Conservation (phyloP, 2,888 invertebrate genomes). For the Drosophila mimetica region DNA sequence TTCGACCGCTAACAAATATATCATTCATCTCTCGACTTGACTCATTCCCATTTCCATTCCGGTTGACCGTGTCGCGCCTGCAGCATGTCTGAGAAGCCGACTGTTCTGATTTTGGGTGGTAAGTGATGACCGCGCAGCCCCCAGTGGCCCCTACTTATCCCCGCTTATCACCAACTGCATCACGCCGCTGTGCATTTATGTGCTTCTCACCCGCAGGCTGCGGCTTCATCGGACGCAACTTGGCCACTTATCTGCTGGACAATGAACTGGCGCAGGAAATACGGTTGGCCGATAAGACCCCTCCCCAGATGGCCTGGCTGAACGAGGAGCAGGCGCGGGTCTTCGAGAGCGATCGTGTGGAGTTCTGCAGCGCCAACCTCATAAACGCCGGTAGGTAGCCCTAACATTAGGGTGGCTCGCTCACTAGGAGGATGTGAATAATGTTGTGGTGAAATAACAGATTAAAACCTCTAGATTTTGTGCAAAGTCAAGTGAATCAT, state of each 20-base stretch:
- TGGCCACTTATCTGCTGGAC: constrained; percentile 91
- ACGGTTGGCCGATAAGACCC: constrained; percentile 95
- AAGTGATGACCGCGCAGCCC: constrained; percentile 52
- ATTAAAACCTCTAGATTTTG: not conserved
- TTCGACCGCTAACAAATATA: constrained; percentile 21
- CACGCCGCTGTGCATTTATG: not conserved
- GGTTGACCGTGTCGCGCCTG: constrained; percentile 36
- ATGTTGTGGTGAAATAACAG: constrained; percentile 7
- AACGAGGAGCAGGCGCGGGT: constrained; percentile 89
- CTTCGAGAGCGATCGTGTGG: constrained; percentile 91
- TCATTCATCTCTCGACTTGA: constrained; percentile 25
- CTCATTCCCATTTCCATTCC: constrained; percentile 41
- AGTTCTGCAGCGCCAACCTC: constrained; percentile 96
- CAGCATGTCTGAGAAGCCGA: constrained; percentile 82
- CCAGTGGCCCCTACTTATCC: constrained; percentile 20
- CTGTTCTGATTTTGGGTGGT: constrained; percentile 84
- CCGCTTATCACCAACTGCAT: constrained; percentile 40
- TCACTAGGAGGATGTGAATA: not conserved
- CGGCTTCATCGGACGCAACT: constrained; percentile 96
- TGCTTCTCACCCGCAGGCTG: constrained; percentile 87
- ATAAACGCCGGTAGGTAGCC: constrained; percentile 91
- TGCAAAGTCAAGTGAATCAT: not conserved
- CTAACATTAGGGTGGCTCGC: constrained; percentile 14
- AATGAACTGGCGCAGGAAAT: constrained; percentile 91
- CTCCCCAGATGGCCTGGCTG: constrained; percentile 96